These are phyloP conservation scores for Serripes groenlandicus DNA, from an alignment of 2,888 invertebrate species.

Conservation along the genomic window DNA sequence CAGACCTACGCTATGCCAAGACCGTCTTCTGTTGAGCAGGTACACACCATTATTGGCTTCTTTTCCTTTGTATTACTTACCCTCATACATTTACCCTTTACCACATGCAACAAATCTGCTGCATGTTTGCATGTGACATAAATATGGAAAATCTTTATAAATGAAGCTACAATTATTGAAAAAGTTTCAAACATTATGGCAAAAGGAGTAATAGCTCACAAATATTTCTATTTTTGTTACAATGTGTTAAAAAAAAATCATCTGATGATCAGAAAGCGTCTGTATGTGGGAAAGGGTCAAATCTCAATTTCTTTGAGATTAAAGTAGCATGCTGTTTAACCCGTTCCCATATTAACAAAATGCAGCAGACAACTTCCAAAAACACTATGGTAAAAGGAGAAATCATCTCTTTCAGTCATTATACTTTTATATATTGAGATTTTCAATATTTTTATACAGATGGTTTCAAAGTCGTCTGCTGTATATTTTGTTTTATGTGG, in stretches of 20 bases:
- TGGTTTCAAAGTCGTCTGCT: too few relatives aligned
- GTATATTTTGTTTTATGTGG: too few relatives aligned
- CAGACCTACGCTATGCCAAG: slow-evolving; percentile 29
- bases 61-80: slow-evolving; percentile 11
- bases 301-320: background rate
- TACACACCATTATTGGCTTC: slow-evolving; percentile 45
- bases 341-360: too few relatives aligned
- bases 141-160: too few relatives aligned
- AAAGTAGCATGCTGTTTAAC: background rate
- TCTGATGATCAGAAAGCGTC: background rate
- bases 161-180: background rate
- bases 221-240: background rate
- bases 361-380: too few relatives aligned
- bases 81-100: background rate
- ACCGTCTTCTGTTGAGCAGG: slow-evolving; percentile 39
- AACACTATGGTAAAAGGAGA: too few relatives aligned
- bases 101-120: background rate
- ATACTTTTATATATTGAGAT: too few relatives aligned
- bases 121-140: too few relatives aligned
- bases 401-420: too few relatives aligned
- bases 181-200: background rate
- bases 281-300: background rate
- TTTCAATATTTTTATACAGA: too few relatives aligned
- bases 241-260: background rate
- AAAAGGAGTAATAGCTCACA: background rate